Evolutionary conservation across 2,113 vertebrate species (phyloP).

Genomic region (Neodon shergylaensis): DNA sequence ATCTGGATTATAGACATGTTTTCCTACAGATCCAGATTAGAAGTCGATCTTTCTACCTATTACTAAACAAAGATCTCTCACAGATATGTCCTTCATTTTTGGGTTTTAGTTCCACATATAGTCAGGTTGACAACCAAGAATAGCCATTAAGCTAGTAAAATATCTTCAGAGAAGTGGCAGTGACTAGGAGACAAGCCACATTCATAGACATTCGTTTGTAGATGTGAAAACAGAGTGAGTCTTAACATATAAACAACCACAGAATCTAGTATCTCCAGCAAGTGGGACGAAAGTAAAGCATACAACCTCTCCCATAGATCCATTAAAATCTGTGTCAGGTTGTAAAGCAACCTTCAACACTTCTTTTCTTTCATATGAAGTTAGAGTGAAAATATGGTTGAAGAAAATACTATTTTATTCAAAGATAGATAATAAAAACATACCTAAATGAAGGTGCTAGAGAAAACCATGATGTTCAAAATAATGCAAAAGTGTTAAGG

Average conservation of each 20-base stretch:
- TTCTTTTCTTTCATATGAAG: neutral
- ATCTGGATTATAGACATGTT: neutral
- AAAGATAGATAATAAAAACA: neutral
- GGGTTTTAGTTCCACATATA: neutral
- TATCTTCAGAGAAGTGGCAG: neutral
- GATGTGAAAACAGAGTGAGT: neutral
- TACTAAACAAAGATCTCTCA: neutral
- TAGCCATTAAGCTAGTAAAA: neutral
- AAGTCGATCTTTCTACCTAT: neutral
- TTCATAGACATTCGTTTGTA: neutral
- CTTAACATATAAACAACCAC: neutral
- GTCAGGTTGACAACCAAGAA: neutral
- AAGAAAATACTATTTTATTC: neutral
- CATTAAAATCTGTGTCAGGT: neutral
- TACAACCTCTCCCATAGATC: no score
- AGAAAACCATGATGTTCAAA: neutral
- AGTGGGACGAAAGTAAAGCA: neutral
- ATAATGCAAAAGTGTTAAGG: neutral
- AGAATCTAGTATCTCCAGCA: neutral
- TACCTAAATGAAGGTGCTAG: neutral
- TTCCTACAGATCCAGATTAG: neutral
- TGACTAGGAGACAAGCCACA: neutral
- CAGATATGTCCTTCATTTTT: neutral
- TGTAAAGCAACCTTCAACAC: neutral
- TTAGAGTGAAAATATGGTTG: neutral